A percentile compares a stretch with the other conserved stretches of the same genome.
phyloP scores from a whole-genome alignment of 1,140 invertebrate species.

The Gonioctena quinquepunctata region DNA sequence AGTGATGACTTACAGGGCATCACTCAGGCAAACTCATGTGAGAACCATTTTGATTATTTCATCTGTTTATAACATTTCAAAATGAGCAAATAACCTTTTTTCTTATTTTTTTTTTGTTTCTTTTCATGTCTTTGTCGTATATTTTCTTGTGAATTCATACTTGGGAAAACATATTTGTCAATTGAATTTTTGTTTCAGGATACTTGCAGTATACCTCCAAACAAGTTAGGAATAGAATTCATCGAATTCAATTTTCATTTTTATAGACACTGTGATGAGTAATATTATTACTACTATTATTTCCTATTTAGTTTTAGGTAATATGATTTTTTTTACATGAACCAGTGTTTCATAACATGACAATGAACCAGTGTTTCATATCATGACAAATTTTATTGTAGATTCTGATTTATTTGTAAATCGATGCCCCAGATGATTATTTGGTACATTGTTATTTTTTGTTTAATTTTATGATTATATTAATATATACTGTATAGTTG shows the following conservation, averaged over 20 bases:
- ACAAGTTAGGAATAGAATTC: constrained; percentile 58
- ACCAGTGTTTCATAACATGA: not conserved
- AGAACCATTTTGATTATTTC: no score
- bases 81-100: no score
- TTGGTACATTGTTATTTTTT: not conserved
- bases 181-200: constrained; percentile 60
- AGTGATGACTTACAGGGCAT: constrained; percentile 50
- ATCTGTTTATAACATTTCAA: no score
- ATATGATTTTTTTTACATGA: not conserved
- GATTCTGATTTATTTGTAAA: not conserved
- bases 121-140: no score
- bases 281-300: constrained; percentile 30
- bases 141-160: no score
- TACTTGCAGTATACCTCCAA: constrained; percentile 56
- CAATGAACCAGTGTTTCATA: not conserved
- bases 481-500: not conserved
- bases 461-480: not conserved
- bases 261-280: constrained; percentile 64
- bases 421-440: not conserved
- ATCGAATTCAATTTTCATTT: constrained; percentile 67
- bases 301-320: not conserved
- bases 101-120: no score
- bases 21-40: constrained; percentile 44
- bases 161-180: no score
- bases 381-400: not conserved